Evolutionary conservation across 37 sponge, comb jelly and placozoan species (phyloP).

Genomic region (Aphrocallistes beatrix): DNA sequence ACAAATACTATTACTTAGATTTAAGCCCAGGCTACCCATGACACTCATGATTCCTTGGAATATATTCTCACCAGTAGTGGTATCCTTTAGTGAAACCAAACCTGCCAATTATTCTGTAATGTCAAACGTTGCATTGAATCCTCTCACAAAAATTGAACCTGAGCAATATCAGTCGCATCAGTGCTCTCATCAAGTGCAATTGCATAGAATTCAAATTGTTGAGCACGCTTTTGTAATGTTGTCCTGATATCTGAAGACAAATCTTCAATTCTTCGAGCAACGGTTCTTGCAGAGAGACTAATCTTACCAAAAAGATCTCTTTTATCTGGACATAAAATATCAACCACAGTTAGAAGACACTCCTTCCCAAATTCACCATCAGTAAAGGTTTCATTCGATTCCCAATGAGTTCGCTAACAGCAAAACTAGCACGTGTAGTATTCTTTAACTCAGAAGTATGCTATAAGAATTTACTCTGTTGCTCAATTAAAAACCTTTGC

Average conservation of each 20-base stretch:
- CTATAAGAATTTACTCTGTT: background rate
- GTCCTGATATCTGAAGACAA: background rate
- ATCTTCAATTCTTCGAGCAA: constrained; percentile 12
- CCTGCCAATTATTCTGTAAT: background rate
- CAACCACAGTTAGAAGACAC: constrained; percentile 10
- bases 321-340: background rate
- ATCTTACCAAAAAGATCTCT: background rate
- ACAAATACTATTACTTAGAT: background rate
- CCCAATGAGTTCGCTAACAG: constrained; percentile 7
- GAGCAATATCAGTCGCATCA: background rate
- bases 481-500: background rate
- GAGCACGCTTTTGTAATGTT: background rate
- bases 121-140: background rate
- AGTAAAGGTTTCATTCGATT: background rate
- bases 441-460: background rate
- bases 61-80: background rate
- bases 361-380: background rate
- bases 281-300: constrained; percentile 15
- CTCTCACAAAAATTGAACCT: constrained; percentile 6
- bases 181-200: constrained; percentile 11
- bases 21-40: background rate
- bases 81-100: background rate
- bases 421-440: background rate
- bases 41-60: background rate
- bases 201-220: background rate